These are phyloP conservation scores for Lumbricus terrestris DNA, from an alignment of 2,888 invertebrate genomes.

Conservation along the genomic window DNA sequence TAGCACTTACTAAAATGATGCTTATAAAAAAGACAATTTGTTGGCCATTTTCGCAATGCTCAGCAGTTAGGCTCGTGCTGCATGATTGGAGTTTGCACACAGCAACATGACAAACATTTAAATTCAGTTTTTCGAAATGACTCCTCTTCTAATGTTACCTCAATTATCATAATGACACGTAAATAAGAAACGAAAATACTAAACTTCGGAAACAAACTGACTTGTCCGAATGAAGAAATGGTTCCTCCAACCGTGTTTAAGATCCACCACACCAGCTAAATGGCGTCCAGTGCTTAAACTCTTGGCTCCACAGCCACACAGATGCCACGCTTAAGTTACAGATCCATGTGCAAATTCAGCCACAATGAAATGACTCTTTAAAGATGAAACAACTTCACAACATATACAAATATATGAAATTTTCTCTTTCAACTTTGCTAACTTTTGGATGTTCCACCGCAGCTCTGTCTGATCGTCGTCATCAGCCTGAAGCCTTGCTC, in stretches of 20 bases:
- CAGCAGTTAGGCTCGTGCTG: not conserved
- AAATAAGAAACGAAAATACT: not conserved
- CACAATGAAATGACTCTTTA: not conserved
- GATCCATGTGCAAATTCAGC: not conserved
- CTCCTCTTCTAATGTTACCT: not conserved
- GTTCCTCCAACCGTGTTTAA: not conserved
- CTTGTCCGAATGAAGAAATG: not conserved
- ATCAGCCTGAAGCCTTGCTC: not conserved
- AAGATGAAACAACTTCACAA: not conserved
- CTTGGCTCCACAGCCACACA: not conserved
- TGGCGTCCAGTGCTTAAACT: not conserved
- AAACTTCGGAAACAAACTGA: not conserved
- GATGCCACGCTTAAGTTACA: not conserved
- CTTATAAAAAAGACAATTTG: slow-evolving; percentile 3
- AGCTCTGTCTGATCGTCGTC: not conserved
- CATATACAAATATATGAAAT: not conserved
- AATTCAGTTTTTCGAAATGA: not conserved
- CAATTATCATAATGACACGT: not conserved
- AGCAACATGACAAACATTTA: not conserved
- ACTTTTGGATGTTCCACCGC: not conserved
- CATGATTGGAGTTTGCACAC: not conserved
- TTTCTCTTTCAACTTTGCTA: slow-evolving; percentile 3
- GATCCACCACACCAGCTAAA: not conserved
- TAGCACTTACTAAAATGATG: not conserved
- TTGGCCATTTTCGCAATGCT: not conserved